These are phyloP conservation scores for Phrynosoma platyrhinos DNA, from an alignment of 2,113 vertebrate genomes.

Conservation along the genomic window DNA sequence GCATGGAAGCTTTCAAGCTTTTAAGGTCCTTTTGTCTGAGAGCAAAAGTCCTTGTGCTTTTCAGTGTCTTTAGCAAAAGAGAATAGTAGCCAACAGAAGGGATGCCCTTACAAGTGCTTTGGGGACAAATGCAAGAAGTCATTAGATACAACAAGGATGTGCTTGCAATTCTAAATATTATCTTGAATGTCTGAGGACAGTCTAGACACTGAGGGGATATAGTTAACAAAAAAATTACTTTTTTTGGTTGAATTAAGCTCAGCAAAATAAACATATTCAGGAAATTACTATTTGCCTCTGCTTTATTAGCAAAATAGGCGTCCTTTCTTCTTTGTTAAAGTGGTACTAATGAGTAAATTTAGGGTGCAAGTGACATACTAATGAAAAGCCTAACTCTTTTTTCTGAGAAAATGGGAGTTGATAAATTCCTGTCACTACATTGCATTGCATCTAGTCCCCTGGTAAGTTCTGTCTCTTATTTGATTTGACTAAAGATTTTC, in stretches of 20 bases:
- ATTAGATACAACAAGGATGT: slow-evolving; percentile 1
- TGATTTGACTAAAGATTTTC: not conserved
- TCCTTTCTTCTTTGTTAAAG: not conserved
- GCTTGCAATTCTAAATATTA: not conserved
- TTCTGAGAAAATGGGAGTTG: not conserved
- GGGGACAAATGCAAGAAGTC: not conserved
- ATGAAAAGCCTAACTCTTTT: not conserved
- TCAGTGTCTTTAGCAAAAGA: not conserved
- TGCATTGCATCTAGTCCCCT: not conserved
- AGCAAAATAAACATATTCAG: not conserved
- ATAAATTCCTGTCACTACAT: not conserved
- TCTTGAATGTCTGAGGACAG: not conserved
- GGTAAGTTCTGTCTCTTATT: not conserved
- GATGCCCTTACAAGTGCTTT: not conserved
- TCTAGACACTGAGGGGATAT: not conserved
- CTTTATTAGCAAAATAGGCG: not conserved
- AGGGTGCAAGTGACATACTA: not conserved
- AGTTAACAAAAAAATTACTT: not conserved
- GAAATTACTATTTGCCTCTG: not conserved
- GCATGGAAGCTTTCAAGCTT: not conserved
- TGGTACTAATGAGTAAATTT: not conserved
- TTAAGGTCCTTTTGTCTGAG: slow-evolving; percentile 19
- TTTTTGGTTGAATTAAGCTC: not conserved
- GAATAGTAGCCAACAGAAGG: not conserved
- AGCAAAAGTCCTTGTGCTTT: slow-evolving; percentile 16